Evolutionary conservation across 2,113 vertebrate species (phyloP).

Genomic region (Euleptes europaea): DNA sequence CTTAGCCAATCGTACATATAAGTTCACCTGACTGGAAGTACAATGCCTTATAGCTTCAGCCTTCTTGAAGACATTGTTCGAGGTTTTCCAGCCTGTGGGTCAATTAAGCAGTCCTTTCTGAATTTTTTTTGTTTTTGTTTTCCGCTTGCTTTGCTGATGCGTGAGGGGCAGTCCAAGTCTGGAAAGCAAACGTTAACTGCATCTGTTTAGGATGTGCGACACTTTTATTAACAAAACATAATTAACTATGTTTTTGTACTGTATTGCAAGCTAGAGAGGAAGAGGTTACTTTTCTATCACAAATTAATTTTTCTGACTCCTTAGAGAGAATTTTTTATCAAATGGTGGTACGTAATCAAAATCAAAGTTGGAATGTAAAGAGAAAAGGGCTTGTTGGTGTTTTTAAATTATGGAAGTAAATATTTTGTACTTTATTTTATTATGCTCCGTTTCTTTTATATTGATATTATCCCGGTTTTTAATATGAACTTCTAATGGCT

Average conservation of each 20-base stretch:
- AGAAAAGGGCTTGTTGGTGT: slow-evolving; percentile 70
- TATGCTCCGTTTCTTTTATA: slow-evolving; percentile 81
- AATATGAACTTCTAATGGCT: slow-evolving; percentile 80
- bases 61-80: slow-evolving; percentile 35
- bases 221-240: slow-evolving; percentile 81
- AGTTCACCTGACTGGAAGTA: slow-evolving; percentile 86
- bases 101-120: slow-evolving; percentile 52
- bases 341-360: slow-evolving; percentile 64
- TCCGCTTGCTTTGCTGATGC: slow-evolving; percentile 64
- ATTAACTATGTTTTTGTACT: slow-evolving; percentile 84
- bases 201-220: slow-evolving; percentile 83
- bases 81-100: slow-evolving; percentile 46
- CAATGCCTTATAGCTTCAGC: slow-evolving; percentile 51
- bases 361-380: slow-evolving; percentile 74
- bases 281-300: slow-evolving; percentile 70
- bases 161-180: slow-evolving; percentile 58
- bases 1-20: slow-evolving; percentile 90
- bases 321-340: slow-evolving; percentile 67
- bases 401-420: slow-evolving; percentile 83
- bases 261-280: slow-evolving; percentile 67
- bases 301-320: slow-evolving; percentile 65
- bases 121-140: slow-evolving; percentile 53
- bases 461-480: slow-evolving; percentile 77
- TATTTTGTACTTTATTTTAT: slow-evolving; percentile 86
- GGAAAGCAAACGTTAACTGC: slow-evolving; percentile 75